Conservation (phyloP, 2,113 vertebrate genomes). For the Albula glossodonta region DNA sequence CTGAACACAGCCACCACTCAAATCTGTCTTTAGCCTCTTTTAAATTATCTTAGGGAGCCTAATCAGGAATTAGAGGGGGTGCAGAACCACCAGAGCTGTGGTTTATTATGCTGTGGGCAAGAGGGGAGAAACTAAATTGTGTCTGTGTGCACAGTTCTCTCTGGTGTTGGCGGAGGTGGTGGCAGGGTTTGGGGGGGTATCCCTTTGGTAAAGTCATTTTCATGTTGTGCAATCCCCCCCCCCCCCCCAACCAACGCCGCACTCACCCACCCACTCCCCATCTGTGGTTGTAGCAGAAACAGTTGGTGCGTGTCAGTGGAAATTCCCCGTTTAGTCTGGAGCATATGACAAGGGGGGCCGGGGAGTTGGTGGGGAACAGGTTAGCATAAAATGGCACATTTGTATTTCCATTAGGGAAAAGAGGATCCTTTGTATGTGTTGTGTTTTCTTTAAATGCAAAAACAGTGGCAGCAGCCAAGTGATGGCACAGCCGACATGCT, state of each 20-base stretch:
- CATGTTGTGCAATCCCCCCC: too few relatives aligned
- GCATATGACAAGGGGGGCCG: neutral
- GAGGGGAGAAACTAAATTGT: neutral
- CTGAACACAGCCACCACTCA: neutral
- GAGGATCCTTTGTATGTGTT: neutral
- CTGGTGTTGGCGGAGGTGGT: neutral
- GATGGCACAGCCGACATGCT: neutral
- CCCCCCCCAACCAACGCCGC: too few relatives aligned
- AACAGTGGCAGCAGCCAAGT: neutral
- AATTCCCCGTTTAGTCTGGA: neutral
- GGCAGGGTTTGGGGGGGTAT: neutral
- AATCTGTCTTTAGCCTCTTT: neutral
- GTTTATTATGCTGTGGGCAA: neutral
- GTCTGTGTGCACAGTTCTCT: neutral
- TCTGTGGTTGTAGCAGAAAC: slow-evolving; percentile 8
- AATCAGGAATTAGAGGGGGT: neutral
- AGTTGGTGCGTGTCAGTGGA: neutral
- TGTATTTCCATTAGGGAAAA: slow-evolving; percentile 11
- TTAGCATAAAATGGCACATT: slow-evolving; percentile 11
- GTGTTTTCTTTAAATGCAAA: neutral
- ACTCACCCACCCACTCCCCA: neutral
- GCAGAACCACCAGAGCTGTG: neutral
- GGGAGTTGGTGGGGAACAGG: neutral
- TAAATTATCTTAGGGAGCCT: neutral
- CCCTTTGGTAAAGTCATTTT: neutral